phyloP scores from a whole-genome alignment of 2,888 invertebrate species.

The Acronicta leporina region DNA sequence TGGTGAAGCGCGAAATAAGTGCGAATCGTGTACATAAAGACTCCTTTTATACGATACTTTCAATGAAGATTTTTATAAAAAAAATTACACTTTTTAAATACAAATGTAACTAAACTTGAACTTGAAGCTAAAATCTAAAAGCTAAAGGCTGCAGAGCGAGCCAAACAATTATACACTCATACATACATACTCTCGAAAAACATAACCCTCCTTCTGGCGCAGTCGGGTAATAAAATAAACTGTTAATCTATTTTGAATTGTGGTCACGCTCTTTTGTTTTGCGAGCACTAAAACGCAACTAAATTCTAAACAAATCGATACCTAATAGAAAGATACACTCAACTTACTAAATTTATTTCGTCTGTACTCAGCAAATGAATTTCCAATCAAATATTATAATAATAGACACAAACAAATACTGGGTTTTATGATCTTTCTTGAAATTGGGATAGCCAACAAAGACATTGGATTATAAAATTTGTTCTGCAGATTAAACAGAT shows the following conservation, averaged over 20 bases:
- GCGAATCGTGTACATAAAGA: constrained; percentile 15
- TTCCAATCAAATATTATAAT: not conserved
- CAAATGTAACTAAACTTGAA: too few species aligned
- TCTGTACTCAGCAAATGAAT: not conserved
- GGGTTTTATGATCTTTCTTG: not conserved
- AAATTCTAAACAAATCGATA: not conserved
- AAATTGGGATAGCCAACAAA: too few species aligned
- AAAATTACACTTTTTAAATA: too few species aligned
- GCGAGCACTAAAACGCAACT: not conserved
- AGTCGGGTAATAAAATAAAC: too few species aligned
- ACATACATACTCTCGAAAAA: too few species aligned
- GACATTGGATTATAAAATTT: not conserved
- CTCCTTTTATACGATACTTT: constrained; percentile 25
- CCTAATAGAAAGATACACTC: not conserved
- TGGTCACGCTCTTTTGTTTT: too few species aligned
- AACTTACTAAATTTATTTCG: not conserved
- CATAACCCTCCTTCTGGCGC: too few species aligned
- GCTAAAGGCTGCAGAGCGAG: too few species aligned
- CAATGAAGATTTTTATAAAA: constrained; percentile 10
- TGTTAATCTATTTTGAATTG: too few species aligned
- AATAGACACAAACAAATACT: not conserved
- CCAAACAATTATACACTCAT: too few species aligned
- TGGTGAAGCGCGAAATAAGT: constrained; percentile 46
- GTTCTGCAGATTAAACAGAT: not conserved
- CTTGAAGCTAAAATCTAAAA: too few species aligned